Percentiles rank a stretch among this genome's conserved stretches.
These are phyloP conservation scores for Acyrthosiphon pisum DNA, from an alignment of 1,140 invertebrate genomes.

Conservation along the genomic window DNA sequence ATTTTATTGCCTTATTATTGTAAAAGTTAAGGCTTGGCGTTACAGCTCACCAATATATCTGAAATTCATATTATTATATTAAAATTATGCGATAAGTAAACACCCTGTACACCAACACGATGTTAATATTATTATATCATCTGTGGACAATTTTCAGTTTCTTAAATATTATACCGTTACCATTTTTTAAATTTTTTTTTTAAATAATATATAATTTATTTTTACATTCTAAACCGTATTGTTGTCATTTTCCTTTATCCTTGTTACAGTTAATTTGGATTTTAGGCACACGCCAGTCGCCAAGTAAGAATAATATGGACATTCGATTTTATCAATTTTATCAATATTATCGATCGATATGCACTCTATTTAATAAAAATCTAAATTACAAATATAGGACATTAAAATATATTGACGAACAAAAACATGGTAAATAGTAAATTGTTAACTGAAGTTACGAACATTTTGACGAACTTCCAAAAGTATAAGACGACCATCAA, in stretches of 20 bases:
- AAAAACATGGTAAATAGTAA: too few species aligned
- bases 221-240: not conserved
- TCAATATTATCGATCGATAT: too few species aligned
- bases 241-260: not conserved
- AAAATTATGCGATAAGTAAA: not conserved
- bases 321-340: too few species aligned
- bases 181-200: constrained; percentile 14
- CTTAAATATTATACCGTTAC: not conserved
- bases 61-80: not conserved
- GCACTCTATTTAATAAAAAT: too few species aligned
- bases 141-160: not conserved
- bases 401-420: too few species aligned
- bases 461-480: not conserved
- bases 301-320: too few species aligned
- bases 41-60: not conserved
- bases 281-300: too few species aligned
- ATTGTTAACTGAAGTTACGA: not conserved
- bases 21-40: not conserved
- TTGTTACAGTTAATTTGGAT: too few species aligned
- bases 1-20: not conserved
- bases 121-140: not conserved
- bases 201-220: constrained; percentile 1
- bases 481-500: not conserved
- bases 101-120: not conserved
- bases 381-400: too few species aligned